A percentile compares a stretch with the other conserved stretches of the same genome.
Evolutionary conservation across 2,113 vertebrate species (phyloP).

Genomic region (Burhinus oedicnemus): DNA sequence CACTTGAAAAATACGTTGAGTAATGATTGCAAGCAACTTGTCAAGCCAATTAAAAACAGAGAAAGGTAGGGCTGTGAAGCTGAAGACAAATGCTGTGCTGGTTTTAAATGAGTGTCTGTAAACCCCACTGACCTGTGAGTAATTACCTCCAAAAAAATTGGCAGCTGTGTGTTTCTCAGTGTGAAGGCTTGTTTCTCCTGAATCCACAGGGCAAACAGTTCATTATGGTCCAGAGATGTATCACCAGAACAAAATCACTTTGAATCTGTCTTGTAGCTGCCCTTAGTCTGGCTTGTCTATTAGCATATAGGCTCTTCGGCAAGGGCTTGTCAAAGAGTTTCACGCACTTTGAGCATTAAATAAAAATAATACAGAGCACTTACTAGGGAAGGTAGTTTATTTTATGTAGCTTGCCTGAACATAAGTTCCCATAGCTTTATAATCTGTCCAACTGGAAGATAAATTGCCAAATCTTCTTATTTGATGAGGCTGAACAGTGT

Average conservation of each 20-base stretch:
- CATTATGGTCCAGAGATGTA: background rate
- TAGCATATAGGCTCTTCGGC: background rate
- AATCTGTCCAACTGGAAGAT: background rate
- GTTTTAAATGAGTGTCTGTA: constrained; percentile 55
- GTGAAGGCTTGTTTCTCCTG: constrained; percentile 25
- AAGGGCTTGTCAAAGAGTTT: constrained; percentile 9
- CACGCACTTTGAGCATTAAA: background rate
- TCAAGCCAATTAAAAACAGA: constrained; percentile 58
- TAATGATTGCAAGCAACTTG: constrained; percentile 66
- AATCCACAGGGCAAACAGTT: constrained; percentile 22
- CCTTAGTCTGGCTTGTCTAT: background rate
- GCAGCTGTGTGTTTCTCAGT: background rate
- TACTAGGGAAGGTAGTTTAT: background rate
- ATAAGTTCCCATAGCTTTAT: background rate
- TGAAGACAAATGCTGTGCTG: constrained; percentile 33
- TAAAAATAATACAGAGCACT: background rate
- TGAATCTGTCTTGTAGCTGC: background rate
- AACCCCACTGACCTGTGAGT: constrained; percentile 50
- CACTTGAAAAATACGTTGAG: constrained; percentile 69
- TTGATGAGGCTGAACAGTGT: background rate
- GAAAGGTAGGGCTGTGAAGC: constrained; percentile 54
- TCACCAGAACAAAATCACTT: constrained; percentile 2
- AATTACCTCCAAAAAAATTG: constrained; percentile 3
- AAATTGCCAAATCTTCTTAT: background rate
- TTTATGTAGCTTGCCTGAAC: background rate